Conservation (phyloP, 2,888 invertebrate genomes). For the Napeogenes inachia region DNA sequence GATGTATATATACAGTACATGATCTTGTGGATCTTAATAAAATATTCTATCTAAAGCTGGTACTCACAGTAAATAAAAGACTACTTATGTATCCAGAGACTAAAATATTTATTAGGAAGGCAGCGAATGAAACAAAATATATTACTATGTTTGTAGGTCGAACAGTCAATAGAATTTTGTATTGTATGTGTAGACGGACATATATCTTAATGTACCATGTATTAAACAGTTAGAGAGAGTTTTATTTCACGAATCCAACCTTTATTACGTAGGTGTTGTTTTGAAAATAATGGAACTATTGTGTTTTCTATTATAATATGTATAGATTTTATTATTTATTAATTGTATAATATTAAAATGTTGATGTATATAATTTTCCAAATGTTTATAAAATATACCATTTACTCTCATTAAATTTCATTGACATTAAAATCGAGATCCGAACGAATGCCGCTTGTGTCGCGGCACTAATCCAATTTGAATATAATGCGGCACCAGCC, state of each 20-base stretch:
- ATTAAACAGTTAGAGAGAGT: neutral
- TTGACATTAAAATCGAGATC: slow-evolving; percentile 17
- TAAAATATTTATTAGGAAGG: neutral
- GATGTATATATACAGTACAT: too few relatives aligned
- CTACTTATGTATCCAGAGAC: too few relatives aligned
- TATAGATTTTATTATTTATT: too few relatives aligned
- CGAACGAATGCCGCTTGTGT: slow-evolving; percentile 15
- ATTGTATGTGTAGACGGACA: slow-evolving; percentile 3
- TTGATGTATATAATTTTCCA: too few relatives aligned
- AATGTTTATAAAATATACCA: neutral
- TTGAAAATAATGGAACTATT: too few relatives aligned
- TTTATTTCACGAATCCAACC: neutral
- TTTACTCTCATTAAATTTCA: slow-evolving; percentile 3
- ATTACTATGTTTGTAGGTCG: neutral
- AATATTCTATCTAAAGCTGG: too few relatives aligned
- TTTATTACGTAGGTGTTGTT: too few relatives aligned
- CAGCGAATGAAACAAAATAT: neutral
- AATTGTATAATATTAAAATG: too few relatives aligned
- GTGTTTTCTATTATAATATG: too few relatives aligned
- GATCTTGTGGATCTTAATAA: too few relatives aligned
- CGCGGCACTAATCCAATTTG: slow-evolving; percentile 26
- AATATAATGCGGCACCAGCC: slow-evolving; percentile 26
- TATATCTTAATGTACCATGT: neutral
- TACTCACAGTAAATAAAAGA: too few relatives aligned
- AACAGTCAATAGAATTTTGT: slow-evolving; percentile 3